These are phyloP conservation scores for Sipha maydis DNA, from an alignment of 2,888 invertebrate genomes.

Conservation along the genomic window DNA sequence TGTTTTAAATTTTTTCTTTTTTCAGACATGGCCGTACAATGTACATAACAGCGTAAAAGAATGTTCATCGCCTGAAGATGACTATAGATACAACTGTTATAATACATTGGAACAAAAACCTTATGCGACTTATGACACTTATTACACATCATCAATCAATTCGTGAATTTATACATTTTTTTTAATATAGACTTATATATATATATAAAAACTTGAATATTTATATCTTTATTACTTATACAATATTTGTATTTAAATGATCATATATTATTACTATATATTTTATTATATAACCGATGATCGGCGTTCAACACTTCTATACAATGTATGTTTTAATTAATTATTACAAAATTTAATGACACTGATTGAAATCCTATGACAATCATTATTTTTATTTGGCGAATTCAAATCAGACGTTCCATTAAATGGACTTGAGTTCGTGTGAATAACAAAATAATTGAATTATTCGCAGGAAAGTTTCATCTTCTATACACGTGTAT, in stretches of 20 bases:
- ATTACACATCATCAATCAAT: constrained; percentile 39
- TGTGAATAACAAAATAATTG: too few relatives aligned
- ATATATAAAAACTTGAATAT: background rate
- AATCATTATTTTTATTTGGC: background rate
- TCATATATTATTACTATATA: background rate
- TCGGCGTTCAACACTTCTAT: background rate
- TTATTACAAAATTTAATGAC: background rate
- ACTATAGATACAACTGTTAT: constrained; percentile 29
- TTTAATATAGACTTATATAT: background rate
- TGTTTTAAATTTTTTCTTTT: background rate
- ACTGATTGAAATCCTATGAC: background rate
- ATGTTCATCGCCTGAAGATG: constrained; percentile 51
- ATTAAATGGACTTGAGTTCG: background rate
- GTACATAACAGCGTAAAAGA: constrained; percentile 22
- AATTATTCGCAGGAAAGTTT: background rate
- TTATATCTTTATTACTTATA: background rate
- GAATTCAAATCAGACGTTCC: background rate
- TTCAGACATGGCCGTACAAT: constrained; percentile 51
- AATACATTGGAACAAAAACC: constrained; percentile 26
- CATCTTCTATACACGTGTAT: background rate
- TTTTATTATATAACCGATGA: background rate
- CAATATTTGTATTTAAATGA: background rate
- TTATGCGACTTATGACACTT: constrained; percentile 35
- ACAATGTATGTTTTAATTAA: background rate
- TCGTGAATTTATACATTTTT: background rate